A percentile compares a stretch with the other conserved stretches of the same genome.
Evolutionary conservation across 2,888 invertebrate genomes (phyloP).

Genomic region (Lycophotia porphyrea): DNA sequence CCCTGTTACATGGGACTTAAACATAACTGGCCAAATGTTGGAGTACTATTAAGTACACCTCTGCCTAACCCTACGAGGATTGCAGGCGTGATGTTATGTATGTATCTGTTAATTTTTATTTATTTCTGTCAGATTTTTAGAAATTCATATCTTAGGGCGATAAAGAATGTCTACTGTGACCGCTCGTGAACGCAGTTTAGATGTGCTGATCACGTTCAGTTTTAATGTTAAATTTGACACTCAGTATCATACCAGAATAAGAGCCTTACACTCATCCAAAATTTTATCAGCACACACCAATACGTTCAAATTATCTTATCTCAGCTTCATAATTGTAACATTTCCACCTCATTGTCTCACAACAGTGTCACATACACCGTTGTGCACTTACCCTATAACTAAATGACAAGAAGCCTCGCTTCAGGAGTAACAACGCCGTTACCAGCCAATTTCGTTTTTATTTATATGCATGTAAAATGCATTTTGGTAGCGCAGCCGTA

Average conservation of each 20-base stretch:
- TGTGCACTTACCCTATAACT: slow-evolving; percentile 58
- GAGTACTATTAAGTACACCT: too few relatives aligned
- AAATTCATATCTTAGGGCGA: too few relatives aligned
- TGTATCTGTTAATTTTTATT: too few relatives aligned
- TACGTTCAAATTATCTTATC: slow-evolving; percentile 1
- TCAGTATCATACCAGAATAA: not conserved
- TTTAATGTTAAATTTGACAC: not conserved
- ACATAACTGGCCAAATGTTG: too few relatives aligned
- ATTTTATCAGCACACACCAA: slow-evolving; percentile 7
- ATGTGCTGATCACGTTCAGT: too few relatives aligned
- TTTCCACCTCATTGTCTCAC: slow-evolving; percentile 27
- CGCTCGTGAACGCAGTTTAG: too few relatives aligned
- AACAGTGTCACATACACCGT: slow-evolving; percentile 30
- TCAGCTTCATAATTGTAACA: slow-evolving; percentile 26
- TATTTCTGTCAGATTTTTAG: too few relatives aligned
- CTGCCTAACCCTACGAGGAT: too few relatives aligned
- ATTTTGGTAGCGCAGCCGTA: slow-evolving; percentile 26
- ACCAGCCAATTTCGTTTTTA: slow-evolving; percentile 64
- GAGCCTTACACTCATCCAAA: not conserved
- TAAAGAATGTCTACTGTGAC: too few relatives aligned
- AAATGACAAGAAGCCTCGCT: slow-evolving; percentile 32
- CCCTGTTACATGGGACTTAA: too few relatives aligned
- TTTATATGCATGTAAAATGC: slow-evolving; percentile 62
- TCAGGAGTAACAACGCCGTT: slow-evolving; percentile 58
- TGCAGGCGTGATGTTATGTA: too few relatives aligned